Conservation (phyloP, 2,888 invertebrate species). For the Arge pagana region DNA sequence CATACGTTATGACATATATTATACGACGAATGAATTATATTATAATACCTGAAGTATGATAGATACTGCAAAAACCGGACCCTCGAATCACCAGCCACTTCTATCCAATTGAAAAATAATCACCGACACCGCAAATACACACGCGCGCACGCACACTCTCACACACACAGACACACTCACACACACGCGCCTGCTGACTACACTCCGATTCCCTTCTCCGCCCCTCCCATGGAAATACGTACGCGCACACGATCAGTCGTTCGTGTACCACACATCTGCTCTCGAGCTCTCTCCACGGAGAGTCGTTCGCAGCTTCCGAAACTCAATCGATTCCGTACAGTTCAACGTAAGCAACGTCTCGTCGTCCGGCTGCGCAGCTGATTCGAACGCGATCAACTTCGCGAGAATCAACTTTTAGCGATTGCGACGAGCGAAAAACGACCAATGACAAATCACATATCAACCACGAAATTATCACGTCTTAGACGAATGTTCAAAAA, state of each 20-base stretch:
- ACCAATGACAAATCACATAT: constrained; percentile 39
- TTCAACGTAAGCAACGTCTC: constrained; percentile 27
- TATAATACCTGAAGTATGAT: too few species aligned
- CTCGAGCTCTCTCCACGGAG: constrained; percentile 42
- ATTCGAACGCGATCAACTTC: too few species aligned
- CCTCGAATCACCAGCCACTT: constrained; percentile 27
- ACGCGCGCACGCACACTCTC: not conserved
- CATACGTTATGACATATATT: not conserved
- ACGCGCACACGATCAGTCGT: constrained; percentile 33
- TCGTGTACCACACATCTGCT: constrained; percentile 39
- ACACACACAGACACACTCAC: not conserved
- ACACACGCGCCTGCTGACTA: not conserved
- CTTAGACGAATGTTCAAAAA: too few species aligned
- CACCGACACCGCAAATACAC: constrained; percentile 24
- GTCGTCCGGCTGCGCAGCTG: too few species aligned
- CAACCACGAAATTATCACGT: too few species aligned
- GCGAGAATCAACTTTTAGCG: too few species aligned
- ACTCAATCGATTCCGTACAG: constrained; percentile 56
- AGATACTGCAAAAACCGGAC: constrained; percentile 26
- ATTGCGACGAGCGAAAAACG: constrained; percentile 26
- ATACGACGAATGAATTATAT: not conserved
- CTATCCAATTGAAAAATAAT: constrained; percentile 22
- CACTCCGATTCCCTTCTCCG: too few species aligned
- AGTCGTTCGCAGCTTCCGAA: constrained; percentile 47
- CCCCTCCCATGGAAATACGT: constrained; percentile 2